Conservation (phyloP, 2,888 invertebrate genomes). For the Smittia sp. region DNA sequence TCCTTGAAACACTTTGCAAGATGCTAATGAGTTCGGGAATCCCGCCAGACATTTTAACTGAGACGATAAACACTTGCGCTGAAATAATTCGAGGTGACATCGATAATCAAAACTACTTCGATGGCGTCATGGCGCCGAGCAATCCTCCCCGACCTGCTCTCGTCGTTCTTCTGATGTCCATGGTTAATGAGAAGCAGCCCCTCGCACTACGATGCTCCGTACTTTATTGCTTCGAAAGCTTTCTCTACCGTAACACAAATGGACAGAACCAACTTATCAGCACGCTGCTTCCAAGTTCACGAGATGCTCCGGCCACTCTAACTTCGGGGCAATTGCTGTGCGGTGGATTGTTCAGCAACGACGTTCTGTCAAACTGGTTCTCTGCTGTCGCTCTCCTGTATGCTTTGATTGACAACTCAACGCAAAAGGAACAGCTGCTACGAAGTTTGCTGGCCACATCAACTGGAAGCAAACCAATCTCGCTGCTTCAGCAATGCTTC, state of each 20-base stretch:
- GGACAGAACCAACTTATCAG: slow-evolving; percentile 86
- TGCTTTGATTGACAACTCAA: slow-evolving; percentile 78
- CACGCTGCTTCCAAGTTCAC: slow-evolving; percentile 84
- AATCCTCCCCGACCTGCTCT: slow-evolving; percentile 91
- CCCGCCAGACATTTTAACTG: slow-evolving; percentile 92
- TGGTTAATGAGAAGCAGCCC: slow-evolving; percentile 98
- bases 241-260: slow-evolving; percentile 85
- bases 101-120: slow-evolving; percentile 88
- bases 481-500: slow-evolving; percentile 85
- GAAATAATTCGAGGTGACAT: slow-evolving; percentile 83
- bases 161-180: slow-evolving; percentile 92
- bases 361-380: slow-evolving; percentile 92
- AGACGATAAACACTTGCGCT: slow-evolving; percentile 92
- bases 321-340: slow-evolving; percentile 88
- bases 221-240: slow-evolving; percentile 96
- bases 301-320: slow-evolving; percentile 64
- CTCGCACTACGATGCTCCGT: slow-evolving; percentile 87
- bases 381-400: slow-evolving; percentile 89
- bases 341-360: slow-evolving; percentile 84
- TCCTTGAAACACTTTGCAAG: slow-evolving; percentile 78
- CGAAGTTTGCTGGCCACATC: slow-evolving; percentile 86
- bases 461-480: slow-evolving; percentile 79
- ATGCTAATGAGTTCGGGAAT: slow-evolving; percentile 95
- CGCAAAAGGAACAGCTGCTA: slow-evolving; percentile 85
- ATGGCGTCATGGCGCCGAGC: slow-evolving; percentile 86